Evolutionary conservation across 2,888 invertebrate species (phyloP).

Genomic region (Scotopteryx bipunctaria): DNA sequence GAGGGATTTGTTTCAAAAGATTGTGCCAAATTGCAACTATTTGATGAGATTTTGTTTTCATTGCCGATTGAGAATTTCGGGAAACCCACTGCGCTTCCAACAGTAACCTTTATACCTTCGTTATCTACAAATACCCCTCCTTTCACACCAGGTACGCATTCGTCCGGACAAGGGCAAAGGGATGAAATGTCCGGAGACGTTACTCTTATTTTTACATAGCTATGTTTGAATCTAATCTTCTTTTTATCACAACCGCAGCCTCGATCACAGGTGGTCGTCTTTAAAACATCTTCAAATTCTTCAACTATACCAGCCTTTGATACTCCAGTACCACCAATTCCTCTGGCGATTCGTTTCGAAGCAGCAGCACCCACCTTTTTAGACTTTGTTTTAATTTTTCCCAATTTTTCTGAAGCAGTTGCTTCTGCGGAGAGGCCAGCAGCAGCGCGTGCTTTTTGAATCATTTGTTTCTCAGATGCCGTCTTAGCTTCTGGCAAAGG

Average conservation of each 20-base stretch:
- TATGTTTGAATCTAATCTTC: slow-evolving; percentile 68
- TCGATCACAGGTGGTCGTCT: slow-evolving; percentile 62
- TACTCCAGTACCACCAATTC: slow-evolving; percentile 23
- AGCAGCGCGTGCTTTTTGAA: slow-evolving; percentile 47
- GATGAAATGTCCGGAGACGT: slow-evolving; percentile 68
- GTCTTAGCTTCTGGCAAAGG: slow-evolving; percentile 56
- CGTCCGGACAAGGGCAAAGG: slow-evolving; percentile 60
- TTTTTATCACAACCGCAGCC: slow-evolving; percentile 68
- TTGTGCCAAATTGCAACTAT: slow-evolving; percentile 9
- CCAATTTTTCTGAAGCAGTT: slow-evolving; percentile 50
- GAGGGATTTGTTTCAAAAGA: slow-evolving; percentile 10
- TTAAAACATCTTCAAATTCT: slow-evolving; percentile 57
- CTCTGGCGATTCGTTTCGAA: slow-evolving; percentile 14
- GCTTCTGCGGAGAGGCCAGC: slow-evolving; percentile 50
- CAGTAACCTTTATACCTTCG: slow-evolving; percentile 66
- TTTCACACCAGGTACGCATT: slow-evolving; percentile 62
- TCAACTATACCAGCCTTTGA: slow-evolving; percentile 45
- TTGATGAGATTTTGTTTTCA: slow-evolving; percentile 9
- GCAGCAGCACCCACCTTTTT: slow-evolving; percentile 41
- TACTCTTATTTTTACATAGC: slow-evolving; percentile 66
- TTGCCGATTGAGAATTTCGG: slow-evolving; percentile 43
- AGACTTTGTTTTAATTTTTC: slow-evolving; percentile 48
- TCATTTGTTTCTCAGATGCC: slow-evolving; percentile 50
- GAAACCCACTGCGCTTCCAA: slow-evolving; percentile 55
- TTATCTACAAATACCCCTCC: slow-evolving; percentile 60